These are phyloP conservation scores for Amphiprion ocellaris DNA, from an alignment of 2,113 vertebrate genomes.

Conservation along the genomic window DNA sequence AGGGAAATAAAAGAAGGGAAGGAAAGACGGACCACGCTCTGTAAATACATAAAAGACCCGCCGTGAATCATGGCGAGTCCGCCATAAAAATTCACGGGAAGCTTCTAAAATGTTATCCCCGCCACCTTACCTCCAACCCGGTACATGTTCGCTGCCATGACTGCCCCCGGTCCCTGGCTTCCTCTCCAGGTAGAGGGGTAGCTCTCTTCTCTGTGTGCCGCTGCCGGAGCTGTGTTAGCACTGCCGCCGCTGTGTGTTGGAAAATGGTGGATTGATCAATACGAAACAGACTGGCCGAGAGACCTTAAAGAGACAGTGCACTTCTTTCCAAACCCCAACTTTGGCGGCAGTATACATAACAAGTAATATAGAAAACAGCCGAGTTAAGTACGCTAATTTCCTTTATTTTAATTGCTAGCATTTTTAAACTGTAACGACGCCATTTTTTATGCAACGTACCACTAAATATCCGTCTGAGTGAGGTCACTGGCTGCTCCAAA, in stretches of 20 bases:
- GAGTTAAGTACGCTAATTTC: neutral
- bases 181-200: constrained; percentile 86
- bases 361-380: neutral
- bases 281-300: constrained; percentile 82
- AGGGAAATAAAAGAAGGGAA: constrained; percentile 80
- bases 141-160: constrained; percentile 91
- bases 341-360: neutral
- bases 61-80: constrained; percentile 56
- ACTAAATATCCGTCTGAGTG: neutral
- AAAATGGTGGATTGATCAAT: constrained; percentile 92
- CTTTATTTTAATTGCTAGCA: neutral
- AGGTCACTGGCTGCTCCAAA: neutral
- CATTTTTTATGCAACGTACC: neutral
- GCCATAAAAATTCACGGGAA: constrained; percentile 38
- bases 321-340: constrained; percentile 7
- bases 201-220: constrained; percentile 65
- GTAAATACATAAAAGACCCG: constrained; percentile 59
- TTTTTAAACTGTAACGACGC: neutral
- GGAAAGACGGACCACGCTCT: constrained; percentile 72
- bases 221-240: constrained; percentile 77
- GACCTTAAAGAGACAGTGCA: constrained; percentile 87
- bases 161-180: constrained; percentile 85
- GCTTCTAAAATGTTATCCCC: constrained; percentile 30
- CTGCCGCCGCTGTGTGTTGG: constrained; percentile 87
- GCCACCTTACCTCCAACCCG: constrained; percentile 88